Evolutionary conservation across 2,113 vertebrate genomes (phyloP).

Genomic region (Leucoraja erinaceus): DNA sequence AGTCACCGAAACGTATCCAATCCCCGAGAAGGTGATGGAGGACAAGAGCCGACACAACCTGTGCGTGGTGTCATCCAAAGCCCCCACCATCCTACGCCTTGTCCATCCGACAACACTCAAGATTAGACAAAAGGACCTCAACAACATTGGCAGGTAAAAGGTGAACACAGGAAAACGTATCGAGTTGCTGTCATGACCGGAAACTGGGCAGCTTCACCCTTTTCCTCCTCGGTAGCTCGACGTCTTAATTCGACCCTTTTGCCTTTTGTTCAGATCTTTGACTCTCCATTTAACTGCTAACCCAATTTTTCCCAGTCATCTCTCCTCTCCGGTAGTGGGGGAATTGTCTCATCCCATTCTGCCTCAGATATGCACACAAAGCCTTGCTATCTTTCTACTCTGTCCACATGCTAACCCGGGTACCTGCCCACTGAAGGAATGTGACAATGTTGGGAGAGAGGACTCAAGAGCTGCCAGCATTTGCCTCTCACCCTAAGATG

Average conservation of each 20-base stretch:
- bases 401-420: too few relatives aligned
- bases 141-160: constrained; percentile 3
- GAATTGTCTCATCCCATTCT: neutral
- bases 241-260: too few relatives aligned
- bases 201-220: neutral
- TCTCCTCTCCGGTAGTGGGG: neutral
- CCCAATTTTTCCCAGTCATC: neutral
- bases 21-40: neutral
- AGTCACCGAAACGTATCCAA: neutral
- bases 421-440: too few relatives aligned
- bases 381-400: neutral
- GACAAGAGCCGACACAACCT: neutral
- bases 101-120: neutral
- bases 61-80: constrained; percentile 1
- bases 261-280: neutral
- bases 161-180: neutral
- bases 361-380: neutral
- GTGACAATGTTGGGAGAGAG: too few relatives aligned
- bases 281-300: neutral
- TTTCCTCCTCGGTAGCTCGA: neutral
- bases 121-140: neutral
- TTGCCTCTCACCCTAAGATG: neutral
- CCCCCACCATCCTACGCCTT: neutral
- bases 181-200: neutral
- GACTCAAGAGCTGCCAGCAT: neutral